Evolutionary conservation across 1,140 invertebrate species (phyloP).

Genomic region (Trichonephila clavata): DNA sequence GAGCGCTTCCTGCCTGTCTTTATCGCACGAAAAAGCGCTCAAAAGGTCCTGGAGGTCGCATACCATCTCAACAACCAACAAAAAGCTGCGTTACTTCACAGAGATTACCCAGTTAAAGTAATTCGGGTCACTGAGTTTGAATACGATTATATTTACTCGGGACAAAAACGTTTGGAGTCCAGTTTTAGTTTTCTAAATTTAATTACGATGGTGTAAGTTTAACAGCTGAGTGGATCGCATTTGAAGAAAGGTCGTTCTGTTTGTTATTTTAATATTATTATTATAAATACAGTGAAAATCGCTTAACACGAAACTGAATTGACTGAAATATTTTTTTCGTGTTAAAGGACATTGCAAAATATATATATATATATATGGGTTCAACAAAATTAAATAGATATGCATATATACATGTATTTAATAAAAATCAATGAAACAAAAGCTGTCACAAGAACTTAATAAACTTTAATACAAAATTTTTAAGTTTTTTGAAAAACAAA

Average conservation of each 20-base stretch:
- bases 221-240: not conserved
- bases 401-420: too few species aligned
- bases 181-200: not conserved
- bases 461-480: too few species aligned
- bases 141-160: not conserved
- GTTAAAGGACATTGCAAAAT: too few species aligned
- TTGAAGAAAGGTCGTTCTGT: not conserved
- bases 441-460: too few species aligned
- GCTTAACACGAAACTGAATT: too few species aligned
- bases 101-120: not conserved
- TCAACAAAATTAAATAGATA: too few species aligned
- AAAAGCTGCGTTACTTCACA: not conserved
- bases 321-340: too few species aligned
- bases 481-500: too few species aligned
- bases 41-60: slow-evolving; percentile 5
- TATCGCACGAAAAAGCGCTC: slow-evolving; percentile 32
- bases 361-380: too few species aligned
- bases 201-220: not conserved
- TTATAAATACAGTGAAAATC: too few species aligned
- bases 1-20: slow-evolving; percentile 10
- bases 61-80: not conserved
- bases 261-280: too few species aligned
- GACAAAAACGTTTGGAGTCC: not conserved
- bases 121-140: slow-evolving; percentile 15
- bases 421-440: too few species aligned